These are phyloP conservation scores for Nycticorax nycticorax DNA, from an alignment of 2,113 vertebrate genomes.

Conservation along the genomic window DNA sequence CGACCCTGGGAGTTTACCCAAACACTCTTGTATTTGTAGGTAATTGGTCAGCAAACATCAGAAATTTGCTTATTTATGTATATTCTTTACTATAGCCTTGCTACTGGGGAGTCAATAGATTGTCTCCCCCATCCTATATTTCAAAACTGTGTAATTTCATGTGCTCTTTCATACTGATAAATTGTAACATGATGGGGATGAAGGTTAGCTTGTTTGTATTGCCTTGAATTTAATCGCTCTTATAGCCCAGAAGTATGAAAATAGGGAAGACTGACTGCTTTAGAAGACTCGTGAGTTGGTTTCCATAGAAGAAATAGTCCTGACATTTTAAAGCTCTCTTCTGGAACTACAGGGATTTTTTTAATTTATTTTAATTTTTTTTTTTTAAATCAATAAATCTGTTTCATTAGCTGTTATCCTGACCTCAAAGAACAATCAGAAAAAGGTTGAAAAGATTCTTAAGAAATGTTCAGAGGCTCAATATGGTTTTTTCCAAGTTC, in stretches of 20 bases:
- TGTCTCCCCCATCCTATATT: not conserved
- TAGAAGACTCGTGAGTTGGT: not conserved
- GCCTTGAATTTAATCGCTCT: not conserved
- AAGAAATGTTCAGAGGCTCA: not conserved
- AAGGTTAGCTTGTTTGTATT: not conserved
- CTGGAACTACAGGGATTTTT: not conserved
- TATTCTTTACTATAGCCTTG: not conserved
- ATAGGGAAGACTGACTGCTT: not conserved
- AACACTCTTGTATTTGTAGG: not conserved
- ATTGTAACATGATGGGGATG: not conserved
- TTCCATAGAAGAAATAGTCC: not conserved
- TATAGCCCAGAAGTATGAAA: not conserved
- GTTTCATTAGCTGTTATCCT: not conserved
- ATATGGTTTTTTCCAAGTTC: not conserved
- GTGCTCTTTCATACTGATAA: not conserved
- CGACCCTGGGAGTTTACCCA: not conserved
- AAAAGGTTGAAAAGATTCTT: not conserved
- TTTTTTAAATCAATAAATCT: not conserved
- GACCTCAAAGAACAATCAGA: not conserved
- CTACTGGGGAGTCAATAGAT: not conserved
- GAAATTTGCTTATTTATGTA: not conserved
- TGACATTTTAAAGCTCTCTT: not conserved
- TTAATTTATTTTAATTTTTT: no score
- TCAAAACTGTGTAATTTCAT: not conserved
- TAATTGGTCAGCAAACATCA: not conserved